A percentile compares a stretch with the other conserved stretches of the same genome.
Conservation (phyloP, 2,888 invertebrate genomes). For the Cataglyphis albicans region DNA sequence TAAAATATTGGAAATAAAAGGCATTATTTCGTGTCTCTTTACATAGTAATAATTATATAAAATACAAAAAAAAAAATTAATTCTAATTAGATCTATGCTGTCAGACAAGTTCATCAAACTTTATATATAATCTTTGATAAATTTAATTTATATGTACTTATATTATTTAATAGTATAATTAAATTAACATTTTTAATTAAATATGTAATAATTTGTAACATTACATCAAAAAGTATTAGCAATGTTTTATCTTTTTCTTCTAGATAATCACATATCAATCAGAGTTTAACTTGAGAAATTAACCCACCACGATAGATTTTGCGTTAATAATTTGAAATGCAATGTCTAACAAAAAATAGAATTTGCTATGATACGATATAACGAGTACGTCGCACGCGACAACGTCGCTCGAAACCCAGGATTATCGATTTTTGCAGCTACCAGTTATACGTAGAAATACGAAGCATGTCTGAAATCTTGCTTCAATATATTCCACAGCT, state of each 20-base stretch:
- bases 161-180: neutral
- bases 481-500: neutral
- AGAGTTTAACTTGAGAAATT: neutral
- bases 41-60: too few species aligned
- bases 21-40: too few species aligned
- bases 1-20: too few species aligned
- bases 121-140: too few species aligned
- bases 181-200: neutral
- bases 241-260: neutral
- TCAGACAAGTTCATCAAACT: too few species aligned
- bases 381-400: slow-evolving; percentile 63
- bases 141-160: neutral
- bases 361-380: slow-evolving; percentile 36
- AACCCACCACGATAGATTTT: slow-evolving; percentile 13
- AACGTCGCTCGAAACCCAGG: slow-evolving; percentile 52
- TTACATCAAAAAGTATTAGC: neutral
- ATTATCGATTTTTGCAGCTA: slow-evolving; percentile 63
- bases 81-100: neutral
- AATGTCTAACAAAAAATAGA: slow-evolving; percentile 29
- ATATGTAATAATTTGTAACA: neutral
- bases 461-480: slow-evolving; percentile 40
- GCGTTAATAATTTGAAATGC: slow-evolving; percentile 42
- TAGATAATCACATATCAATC: neutral
- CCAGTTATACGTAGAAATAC: slow-evolving; percentile 8
- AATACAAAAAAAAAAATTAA: too few species aligned